Evolutionary conservation across 2,888 invertebrate species (phyloP).

Genomic region (Cryptocephalus moraei): DNA sequence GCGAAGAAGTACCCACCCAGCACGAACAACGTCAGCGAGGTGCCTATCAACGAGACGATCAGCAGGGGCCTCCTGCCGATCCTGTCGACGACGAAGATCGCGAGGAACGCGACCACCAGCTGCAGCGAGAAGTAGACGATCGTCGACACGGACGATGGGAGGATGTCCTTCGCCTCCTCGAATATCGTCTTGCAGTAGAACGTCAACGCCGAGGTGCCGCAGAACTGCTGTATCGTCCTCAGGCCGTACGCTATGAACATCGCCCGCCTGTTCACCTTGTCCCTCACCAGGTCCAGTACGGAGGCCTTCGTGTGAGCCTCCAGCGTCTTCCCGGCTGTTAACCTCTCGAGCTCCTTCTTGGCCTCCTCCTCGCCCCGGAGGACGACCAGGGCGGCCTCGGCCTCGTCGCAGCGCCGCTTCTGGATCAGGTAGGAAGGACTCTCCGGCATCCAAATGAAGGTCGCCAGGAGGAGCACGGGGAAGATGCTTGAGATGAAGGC

Average conservation of each 20-base stretch:
- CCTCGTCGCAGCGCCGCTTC: slow-evolving; percentile 36
- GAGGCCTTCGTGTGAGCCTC: not conserved
- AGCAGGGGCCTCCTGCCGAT: slow-evolving; percentile 45
- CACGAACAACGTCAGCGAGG: slow-evolving; percentile 34
- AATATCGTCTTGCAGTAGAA: slow-evolving; percentile 49
- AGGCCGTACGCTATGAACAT: slow-evolving; percentile 51
- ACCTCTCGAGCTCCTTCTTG: slow-evolving; percentile 34
- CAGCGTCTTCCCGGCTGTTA: not conserved
- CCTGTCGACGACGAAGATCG: slow-evolving; percentile 48
- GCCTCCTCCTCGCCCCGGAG: slow-evolving; percentile 42
- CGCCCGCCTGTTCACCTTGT: slow-evolving; percentile 50
- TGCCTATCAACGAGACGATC: slow-evolving; percentile 40
- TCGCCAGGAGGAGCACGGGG: slow-evolving; percentile 38
- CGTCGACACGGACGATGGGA: slow-evolving; percentile 32
- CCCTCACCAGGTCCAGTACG: slow-evolving; percentile 35
- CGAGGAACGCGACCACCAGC: slow-evolving; percentile 45
- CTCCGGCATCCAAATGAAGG: slow-evolving; percentile 47
- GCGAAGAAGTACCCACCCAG: slow-evolving; percentile 39
- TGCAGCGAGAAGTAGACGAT: slow-evolving; percentile 41
- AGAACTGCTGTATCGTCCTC: slow-evolving; percentile 44
- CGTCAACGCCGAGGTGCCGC: slow-evolving; percentile 52
- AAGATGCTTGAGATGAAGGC: slow-evolving; percentile 40
- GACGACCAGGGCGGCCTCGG: slow-evolving; percentile 38
- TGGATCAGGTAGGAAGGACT: slow-evolving; percentile 44
- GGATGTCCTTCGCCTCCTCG: slow-evolving; percentile 32